Base-by-base conservation (phyloP, 1,140 invertebrate genomes). In the Drosophila persimilis region DNA sequence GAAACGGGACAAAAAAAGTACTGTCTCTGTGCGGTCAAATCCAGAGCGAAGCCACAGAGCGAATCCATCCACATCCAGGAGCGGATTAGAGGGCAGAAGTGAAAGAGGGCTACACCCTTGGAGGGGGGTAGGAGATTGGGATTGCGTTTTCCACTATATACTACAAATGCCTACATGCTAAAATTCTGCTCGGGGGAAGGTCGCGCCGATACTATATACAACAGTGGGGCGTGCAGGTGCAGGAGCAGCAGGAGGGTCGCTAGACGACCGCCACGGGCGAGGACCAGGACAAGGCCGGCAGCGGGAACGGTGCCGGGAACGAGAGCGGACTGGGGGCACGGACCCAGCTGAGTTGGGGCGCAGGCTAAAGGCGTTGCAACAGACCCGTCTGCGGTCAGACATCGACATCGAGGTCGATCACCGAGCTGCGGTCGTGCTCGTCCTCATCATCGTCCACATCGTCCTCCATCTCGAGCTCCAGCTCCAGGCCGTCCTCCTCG, bases 321-420 rank as follows among this genome's bases (percentile, higher is more conserved):
- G 35, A 3, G 35, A 13, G 11, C 35, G 35, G 35, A 39, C 35
- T 39, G 35, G 11, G 35, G 11, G 31, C 31, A 35, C 31, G 31
- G 9, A 9, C 31, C 31, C 31, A 35, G 31, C 31, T 35, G 31
- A 35, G 31, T 35, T 39, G 35, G 35, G 35, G 35, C 35, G 35
- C 35, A 13, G 66, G 83, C 83, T 88, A 88, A 67, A 88, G 83
- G 50, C 73, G 54, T 29, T 61, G 54, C 15, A 77, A 71, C 63
- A 70, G 56, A 31, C 51, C 65, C 67, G 73, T 71, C 64, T 76
- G 76, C 80, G 86, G 90, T 91, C 90, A 91, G 80, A 91, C 90
- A 74, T 91, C 90, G 57, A 86, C 83, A 24, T 91, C 90, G 62
- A 91, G 80, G 72, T 91, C 90, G 45, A 91, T 91, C 24, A 91